Evolutionary conservation across 2,113 vertebrate genomes (phyloP).

Genomic region (Thamnaconus septentrionalis): DNA sequence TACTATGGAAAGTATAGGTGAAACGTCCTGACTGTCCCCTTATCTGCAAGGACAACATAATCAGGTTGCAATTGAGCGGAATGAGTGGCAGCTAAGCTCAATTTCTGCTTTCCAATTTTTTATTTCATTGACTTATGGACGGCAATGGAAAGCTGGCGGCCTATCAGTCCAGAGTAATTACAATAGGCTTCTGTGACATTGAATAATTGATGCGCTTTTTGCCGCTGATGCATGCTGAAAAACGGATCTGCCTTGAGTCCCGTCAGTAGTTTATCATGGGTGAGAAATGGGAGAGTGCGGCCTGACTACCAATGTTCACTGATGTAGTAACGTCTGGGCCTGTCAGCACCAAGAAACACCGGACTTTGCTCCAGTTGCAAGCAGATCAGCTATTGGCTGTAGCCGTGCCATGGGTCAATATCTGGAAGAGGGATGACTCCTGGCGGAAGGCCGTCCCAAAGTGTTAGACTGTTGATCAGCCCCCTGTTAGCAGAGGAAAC

Average conservation of each 20-base stretch:
- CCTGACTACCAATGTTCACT: constrained; percentile 69
- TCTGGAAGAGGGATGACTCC: constrained; percentile 50
- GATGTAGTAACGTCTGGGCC: constrained; percentile 63
- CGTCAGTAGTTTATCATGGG: constrained; percentile 71
- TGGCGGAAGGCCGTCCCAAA: constrained; percentile 43
- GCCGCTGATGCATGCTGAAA: constrained; percentile 76
- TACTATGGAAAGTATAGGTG: too few relatives aligned
- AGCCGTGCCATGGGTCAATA: constrained; percentile 54
- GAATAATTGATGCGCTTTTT: constrained; percentile 79
- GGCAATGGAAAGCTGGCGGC: constrained; percentile 59
- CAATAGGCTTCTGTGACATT: constrained; percentile 71
- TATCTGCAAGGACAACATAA: constrained; percentile 58
- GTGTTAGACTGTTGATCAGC: constrained; percentile 30
- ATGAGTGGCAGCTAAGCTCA: constrained; percentile 44
- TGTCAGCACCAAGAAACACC: constrained; percentile 52
- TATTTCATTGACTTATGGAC: constrained; percentile 72
- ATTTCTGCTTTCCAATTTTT: constrained; percentile 70
- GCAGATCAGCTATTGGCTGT: constrained; percentile 57
- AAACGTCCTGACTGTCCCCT: constrained; percentile 14
- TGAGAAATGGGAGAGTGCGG: constrained; percentile 50
- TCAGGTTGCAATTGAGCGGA: constrained; percentile 46
- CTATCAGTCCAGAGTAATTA: constrained; percentile 79
- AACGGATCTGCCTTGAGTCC: constrained; percentile 66
- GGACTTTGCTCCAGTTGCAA: constrained; percentile 55
- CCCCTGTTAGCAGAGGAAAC: constrained; percentile 28